Evolutionary conservation across 2,888 invertebrate genomes (phyloP).

Genomic region (Panzeria rudis): DNA sequence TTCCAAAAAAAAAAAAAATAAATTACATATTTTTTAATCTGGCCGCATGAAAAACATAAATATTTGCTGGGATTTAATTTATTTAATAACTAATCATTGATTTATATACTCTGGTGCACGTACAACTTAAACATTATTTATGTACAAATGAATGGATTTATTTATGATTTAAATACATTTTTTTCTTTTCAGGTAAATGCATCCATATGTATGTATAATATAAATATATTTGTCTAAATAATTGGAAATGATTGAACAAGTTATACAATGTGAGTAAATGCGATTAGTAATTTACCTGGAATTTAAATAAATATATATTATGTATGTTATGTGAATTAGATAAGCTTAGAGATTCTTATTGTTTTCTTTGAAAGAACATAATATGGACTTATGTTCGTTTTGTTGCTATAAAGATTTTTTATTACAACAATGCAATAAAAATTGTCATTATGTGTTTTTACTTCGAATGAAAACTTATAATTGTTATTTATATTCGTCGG

Average conservation of each 20-base stretch:
- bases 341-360: not conserved
- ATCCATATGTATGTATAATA: not conserved
- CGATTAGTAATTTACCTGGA: not conserved
- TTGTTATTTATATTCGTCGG: too few species aligned
- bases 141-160: constrained; percentile 17
- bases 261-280: constrained; percentile 32
- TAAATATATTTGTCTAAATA: not conserved
- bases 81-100: constrained; percentile 65
- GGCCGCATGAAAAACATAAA: constrained; percentile 40
- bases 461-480: too few species aligned
- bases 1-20: constrained; percentile 42
- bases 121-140: not conserved
- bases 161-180: constrained; percentile 17
- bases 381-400: too few species aligned
- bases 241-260: not conserved
- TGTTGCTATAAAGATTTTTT: too few species aligned
- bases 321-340: not conserved
- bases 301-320: not conserved
- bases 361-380: too few species aligned
- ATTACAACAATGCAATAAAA: too few species aligned
- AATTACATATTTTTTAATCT: constrained; percentile 48
- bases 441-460: too few species aligned
- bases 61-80: constrained; percentile 56
- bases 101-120: constrained; percentile 27
- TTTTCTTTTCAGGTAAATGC: constrained; percentile 52